A percentile compares a stretch with the other conserved stretches of the same genome.
Evolutionary conservation across 1,140 invertebrate genomes (phyloP).

Genomic region (Heliconius congener): DNA sequence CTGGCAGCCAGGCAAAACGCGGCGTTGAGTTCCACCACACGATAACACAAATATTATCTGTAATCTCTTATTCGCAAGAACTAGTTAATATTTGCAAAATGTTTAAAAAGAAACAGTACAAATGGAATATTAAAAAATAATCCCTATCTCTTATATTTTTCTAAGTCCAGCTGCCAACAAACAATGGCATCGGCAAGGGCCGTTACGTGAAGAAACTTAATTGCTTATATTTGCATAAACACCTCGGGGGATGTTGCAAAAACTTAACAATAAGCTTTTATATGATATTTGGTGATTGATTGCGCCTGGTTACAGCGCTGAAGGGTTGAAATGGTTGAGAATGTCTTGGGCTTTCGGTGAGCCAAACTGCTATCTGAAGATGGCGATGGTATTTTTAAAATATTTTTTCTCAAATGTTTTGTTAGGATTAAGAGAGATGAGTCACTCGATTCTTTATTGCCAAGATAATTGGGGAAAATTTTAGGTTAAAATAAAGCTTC

Average conservation of each 20-base stretch:
- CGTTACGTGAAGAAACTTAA: conserved; percentile 70
- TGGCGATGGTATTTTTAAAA: background rate
- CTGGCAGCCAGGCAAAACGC: no score
- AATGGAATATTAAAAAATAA: conserved; percentile 23
- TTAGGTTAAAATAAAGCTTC: background rate
- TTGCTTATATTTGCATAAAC: conserved; percentile 77
- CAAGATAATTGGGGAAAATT: no score
- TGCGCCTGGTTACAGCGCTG: conserved; percentile 49
- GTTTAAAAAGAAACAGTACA: conserved; percentile 2
- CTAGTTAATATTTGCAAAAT: background rate
- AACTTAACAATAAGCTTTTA: conserved; percentile 45
- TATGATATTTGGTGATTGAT: conserved; percentile 57
- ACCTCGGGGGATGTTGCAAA: conserved; percentile 51
- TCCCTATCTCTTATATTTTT: conserved; percentile 34
- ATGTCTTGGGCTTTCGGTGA: background rate
- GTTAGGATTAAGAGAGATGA: background rate
- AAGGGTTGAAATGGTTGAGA: conserved; percentile 14
- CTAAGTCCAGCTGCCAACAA: conserved; percentile 61
- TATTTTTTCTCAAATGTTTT: background rate
- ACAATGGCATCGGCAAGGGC: conserved; percentile 57
- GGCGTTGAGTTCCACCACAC: no score
- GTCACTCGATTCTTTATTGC: no score
- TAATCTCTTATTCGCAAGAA: background rate
- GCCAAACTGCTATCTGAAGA: background rate
- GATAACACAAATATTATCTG: background rate